phyloP scores from a whole-genome alignment of 2,888 invertebrate species.

The Hirtodrosophila confusa region DNA sequence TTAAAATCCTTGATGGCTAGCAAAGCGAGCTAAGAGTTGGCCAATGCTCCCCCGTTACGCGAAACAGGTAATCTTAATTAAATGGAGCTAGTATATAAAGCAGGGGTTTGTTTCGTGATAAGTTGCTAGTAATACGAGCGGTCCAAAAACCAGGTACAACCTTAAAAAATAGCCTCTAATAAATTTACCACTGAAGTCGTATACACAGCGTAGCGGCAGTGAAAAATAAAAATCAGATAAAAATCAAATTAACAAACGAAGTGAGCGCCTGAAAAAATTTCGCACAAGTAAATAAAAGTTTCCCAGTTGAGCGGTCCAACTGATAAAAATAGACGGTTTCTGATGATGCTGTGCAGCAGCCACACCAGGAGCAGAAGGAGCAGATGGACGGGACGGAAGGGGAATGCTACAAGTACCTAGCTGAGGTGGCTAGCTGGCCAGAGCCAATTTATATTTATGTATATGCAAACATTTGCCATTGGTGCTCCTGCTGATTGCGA shows the following conservation, averaged over 20 bases:
- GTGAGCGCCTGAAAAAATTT: conserved; percentile 39
- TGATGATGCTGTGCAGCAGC: conserved; percentile 27
- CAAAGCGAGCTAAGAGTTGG: conserved; percentile 19
- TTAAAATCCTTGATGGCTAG: conserved; percentile 38
- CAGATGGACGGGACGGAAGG: neutral
- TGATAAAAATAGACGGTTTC: conserved; percentile 52
- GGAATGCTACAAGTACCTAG: conserved; percentile 38
- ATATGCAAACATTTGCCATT: conserved; percentile 58
- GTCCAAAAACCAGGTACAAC: conserved; percentile 5
- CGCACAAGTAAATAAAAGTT: conserved; percentile 71
- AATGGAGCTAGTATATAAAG: conserved; percentile 22
- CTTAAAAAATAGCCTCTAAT: conserved; percentile 50
- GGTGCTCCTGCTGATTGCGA: conserved; percentile 60
- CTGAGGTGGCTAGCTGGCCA: conserved; percentile 25
- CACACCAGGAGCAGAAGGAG: conserved; percentile 24
- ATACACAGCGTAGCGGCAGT: conserved; percentile 47
- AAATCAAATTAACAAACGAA: conserved; percentile 76
- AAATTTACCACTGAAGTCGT: conserved; percentile 45
- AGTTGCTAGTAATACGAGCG: conserved; percentile 9
- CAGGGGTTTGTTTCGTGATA: conserved; percentile 19
- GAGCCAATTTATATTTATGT: conserved; percentile 75
- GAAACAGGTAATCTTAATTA: conserved; percentile 33
- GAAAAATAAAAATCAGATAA: conserved; percentile 72
- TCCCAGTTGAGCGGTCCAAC: conserved; percentile 44
- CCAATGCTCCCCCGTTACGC: conserved; percentile 17